phyloP scores from a whole-genome alignment of 2,888 invertebrate genomes.

The Gonocerus acuteangulatus region DNA sequence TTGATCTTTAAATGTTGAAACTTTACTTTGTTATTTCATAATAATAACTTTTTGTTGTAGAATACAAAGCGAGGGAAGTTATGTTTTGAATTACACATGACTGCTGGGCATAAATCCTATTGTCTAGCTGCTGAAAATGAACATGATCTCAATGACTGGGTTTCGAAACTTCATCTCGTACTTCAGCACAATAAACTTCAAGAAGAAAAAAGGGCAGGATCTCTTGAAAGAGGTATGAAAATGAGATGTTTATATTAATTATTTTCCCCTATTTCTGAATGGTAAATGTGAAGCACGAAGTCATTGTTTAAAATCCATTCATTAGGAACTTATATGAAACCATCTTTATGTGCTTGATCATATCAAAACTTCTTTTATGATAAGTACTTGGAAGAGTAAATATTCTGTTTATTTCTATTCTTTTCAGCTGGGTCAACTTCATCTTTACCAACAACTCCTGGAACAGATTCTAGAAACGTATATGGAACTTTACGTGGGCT shows the following conservation, averaged over 20 bases:
- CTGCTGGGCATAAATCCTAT: constrained; percentile 75
- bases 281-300: no score
- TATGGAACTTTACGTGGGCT: constrained; percentile 80
- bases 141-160: constrained; percentile 74
- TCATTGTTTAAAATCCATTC: no score
- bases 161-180: constrained; percentile 71
- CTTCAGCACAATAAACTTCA: constrained; percentile 73
- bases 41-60: constrained; percentile 49
- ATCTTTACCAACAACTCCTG: constrained; percentile 44
- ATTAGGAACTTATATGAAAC: no score
- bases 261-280: no score
- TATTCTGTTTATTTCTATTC: no score
- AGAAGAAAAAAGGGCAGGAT: constrained; percentile 53
- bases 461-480: constrained; percentile 40
- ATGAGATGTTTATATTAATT: no score
- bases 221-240: constrained; percentile 52
- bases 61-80: constrained; percentile 76
- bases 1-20: no score
- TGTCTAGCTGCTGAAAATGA: constrained; percentile 81
- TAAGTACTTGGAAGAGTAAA: no score
- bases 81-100: constrained; percentile 83
- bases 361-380: no score
- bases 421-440: constrained; percentile 37
- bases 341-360: no score
- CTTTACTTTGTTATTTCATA: no score